Conservation (phyloP, 1,140 invertebrate species). For the Cherax quadricarinatus region DNA sequence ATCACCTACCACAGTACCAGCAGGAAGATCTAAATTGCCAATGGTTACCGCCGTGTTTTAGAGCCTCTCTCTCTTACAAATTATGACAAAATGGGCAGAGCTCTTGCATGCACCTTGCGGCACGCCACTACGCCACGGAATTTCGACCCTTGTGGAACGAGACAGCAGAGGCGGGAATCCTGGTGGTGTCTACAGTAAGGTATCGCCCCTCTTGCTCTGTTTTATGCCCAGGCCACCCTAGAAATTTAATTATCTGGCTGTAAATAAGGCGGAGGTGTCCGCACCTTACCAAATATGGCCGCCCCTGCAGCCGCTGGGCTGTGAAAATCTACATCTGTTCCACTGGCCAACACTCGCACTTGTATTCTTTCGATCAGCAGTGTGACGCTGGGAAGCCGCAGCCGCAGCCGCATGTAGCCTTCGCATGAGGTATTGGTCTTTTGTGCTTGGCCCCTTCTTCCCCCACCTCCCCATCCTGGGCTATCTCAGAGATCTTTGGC, state of each 20-base stretch:
- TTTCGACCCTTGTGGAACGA: not conserved
- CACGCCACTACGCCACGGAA: not conserved
- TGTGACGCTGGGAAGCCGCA: too few relatives aligned
- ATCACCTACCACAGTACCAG: slow-evolving; percentile 27
- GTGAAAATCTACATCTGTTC: slow-evolving; percentile 49
- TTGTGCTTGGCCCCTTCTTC: too few relatives aligned
- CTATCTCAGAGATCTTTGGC: too few relatives aligned
- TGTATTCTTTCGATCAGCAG: slow-evolving; percentile 23
- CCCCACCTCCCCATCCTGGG: too few relatives aligned
- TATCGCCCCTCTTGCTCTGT: slow-evolving; percentile 6
- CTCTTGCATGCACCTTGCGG: not conserved
- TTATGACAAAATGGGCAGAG: slow-evolving; percentile 64
- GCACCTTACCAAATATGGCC: slow-evolving; percentile 34
- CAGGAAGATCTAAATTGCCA: slow-evolving; percentile 63
- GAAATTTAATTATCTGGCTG: slow-evolving; percentile 68
- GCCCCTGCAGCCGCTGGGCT: not conserved
- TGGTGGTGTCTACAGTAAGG: too few relatives aligned
- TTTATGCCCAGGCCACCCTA: slow-evolving; percentile 60
- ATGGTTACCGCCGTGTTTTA: slow-evolving; percentile 52
- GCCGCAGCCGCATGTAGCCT: too few relatives aligned
- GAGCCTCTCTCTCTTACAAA: slow-evolving; percentile 63
- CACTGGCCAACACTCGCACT: slow-evolving; percentile 12
- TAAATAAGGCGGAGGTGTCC: slow-evolving; percentile 65
- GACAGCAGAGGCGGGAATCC: not conserved
- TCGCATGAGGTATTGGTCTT: too few relatives aligned